Conservation (phyloP, 2,113 vertebrate species). For the Epinephelus fuscoguttatus region DNA sequence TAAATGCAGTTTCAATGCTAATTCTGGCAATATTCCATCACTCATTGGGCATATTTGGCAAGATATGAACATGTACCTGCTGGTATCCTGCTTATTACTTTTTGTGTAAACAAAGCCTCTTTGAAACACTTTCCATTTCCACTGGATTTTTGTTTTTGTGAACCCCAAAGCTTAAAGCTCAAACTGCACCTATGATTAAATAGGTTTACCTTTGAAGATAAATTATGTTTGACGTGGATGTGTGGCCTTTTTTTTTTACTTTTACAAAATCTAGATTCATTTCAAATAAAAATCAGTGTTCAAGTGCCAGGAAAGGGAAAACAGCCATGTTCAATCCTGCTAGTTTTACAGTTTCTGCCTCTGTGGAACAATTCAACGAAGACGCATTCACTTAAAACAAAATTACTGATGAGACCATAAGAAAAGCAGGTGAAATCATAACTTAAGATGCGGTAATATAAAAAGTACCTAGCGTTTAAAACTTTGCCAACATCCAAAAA, state of each 20-base stretch:
- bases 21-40: no score
- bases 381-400: not conserved
- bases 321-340: not conserved
- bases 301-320: not conserved
- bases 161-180: no score
- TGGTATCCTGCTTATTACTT: no score
- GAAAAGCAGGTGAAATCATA: not conserved
- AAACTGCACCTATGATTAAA: no score
- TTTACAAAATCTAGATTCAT: not conserved
- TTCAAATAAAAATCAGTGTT: not conserved
- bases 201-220: not conserved
- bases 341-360: not conserved
- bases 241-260: not conserved
- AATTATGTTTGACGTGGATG: not conserved
- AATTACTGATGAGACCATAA: not conserved
- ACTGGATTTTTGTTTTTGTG: no score
- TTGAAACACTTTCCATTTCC: no score
- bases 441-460: not conserved
- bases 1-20: no score
- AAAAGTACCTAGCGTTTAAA: not conserved
- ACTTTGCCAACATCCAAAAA: not conserved
- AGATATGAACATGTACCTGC: no score
- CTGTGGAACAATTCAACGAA: not conserved
- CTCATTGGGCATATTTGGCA: no score
- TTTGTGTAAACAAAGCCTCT: no score